Conservation (phyloP, 2,888 invertebrate genomes). For the Eurytoma californica region DNA sequence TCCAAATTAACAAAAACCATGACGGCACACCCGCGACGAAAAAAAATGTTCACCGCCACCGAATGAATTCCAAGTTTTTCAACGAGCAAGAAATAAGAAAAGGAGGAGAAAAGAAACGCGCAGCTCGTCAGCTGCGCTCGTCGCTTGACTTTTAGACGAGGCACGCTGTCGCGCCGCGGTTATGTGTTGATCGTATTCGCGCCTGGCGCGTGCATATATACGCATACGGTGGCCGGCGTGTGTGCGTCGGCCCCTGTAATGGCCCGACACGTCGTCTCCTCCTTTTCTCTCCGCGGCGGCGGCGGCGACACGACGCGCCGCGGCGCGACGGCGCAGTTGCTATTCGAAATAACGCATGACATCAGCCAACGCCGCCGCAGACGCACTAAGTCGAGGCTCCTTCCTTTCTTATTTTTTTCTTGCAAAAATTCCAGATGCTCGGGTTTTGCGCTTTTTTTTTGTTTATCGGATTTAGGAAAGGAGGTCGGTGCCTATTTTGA, state of each 20-base stretch:
- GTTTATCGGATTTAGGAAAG: neutral
- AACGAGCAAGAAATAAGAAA: no score
- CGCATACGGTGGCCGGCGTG: neutral
- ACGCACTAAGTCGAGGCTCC: neutral
- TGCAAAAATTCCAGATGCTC: slow-evolving; percentile 1
- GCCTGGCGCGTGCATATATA: slow-evolving; percentile 30
- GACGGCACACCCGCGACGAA: no score
- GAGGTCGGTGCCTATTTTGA: neutral
- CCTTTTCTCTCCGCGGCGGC: neutral
- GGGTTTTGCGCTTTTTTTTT: neutral
- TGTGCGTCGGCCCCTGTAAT: slow-evolving; percentile 24
- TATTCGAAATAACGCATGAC: slow-evolving; percentile 49
- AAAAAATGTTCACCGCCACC: no score
- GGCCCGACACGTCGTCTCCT: slow-evolving; percentile 2
- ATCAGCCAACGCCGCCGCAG: slow-evolving; percentile 28
- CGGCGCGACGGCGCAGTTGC: slow-evolving; percentile 10
- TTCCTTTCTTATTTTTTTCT: neutral
- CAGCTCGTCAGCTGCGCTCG: slow-evolving; percentile 5
- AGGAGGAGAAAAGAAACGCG: neutral
- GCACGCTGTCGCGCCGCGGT: neutral
- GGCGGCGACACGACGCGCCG: neutral
- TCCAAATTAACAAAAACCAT: no score
- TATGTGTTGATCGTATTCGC: slow-evolving; percentile 30
- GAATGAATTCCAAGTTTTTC: no score
- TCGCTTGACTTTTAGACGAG: slow-evolving; percentile 15